Evolutionary conservation across 2,797 vertebrate genomes (phyloP).

Genomic region (Acanthis flammea): DNA sequence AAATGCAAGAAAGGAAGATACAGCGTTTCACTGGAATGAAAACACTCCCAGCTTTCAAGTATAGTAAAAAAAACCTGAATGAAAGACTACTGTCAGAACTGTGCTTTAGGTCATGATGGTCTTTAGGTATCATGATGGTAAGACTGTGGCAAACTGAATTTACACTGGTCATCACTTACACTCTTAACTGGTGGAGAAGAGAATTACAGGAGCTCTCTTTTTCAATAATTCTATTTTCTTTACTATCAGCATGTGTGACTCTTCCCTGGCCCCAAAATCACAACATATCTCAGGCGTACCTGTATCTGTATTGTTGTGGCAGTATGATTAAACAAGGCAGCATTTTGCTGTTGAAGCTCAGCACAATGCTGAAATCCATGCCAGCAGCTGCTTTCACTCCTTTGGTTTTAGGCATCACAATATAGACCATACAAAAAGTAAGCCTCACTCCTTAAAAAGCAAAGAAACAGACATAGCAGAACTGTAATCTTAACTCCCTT

Average conservation of each 20-base stretch:
- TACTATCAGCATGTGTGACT: background rate
- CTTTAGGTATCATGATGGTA: background rate
- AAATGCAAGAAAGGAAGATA: background rate
- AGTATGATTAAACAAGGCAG: background rate
- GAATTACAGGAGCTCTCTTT: background rate
- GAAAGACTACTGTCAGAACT: background rate
- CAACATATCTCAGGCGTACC: fast-evolving
- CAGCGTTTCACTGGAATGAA: background rate
- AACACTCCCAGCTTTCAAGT: background rate
- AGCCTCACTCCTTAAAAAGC: background rate
- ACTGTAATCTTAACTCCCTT: background rate
- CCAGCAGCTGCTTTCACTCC: background rate
- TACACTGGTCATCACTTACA: fast-evolving
- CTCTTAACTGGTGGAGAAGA: background rate
- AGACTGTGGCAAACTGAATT: background rate
- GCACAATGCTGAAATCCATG: background rate
- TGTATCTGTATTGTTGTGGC: background rate
- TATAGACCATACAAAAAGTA: background rate
- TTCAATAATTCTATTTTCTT: background rate
- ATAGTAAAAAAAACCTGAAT: background rate
- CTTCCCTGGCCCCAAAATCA: background rate
- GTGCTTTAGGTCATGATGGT: background rate
- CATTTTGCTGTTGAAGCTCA: background rate
- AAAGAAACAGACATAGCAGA: background rate
- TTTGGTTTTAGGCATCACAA: background rate